phyloP scores from a whole-genome alignment of 2,888 invertebrate species.

The Lycocerus yunnanus region DNA sequence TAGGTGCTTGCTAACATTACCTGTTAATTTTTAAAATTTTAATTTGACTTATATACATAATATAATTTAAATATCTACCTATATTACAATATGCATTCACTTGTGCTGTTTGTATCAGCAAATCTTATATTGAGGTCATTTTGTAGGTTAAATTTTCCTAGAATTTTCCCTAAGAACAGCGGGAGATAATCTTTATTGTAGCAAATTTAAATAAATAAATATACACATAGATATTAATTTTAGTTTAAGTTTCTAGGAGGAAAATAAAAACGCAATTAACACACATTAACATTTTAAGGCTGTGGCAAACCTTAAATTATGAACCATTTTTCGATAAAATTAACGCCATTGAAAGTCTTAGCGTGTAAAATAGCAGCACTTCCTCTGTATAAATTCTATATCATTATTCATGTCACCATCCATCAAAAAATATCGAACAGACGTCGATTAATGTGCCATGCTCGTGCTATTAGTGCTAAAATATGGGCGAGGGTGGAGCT shows the following conservation, averaged over 20 bases:
- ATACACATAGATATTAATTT: neutral
- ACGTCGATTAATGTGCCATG: conserved; percentile 43
- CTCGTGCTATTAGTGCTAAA: conserved; percentile 41
- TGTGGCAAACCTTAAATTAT: conserved; percentile 15
- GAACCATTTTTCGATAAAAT: conserved; percentile 30
- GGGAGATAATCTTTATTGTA: neutral
- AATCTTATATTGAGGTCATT: neutral
- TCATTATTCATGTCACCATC: conserved; percentile 51
- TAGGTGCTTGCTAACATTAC: too few species aligned
- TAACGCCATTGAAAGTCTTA: conserved; percentile 39
- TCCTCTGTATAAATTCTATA: conserved; percentile 38
- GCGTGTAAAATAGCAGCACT: conserved; percentile 39
- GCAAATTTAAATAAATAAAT: neutral
- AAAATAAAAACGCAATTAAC: conserved; percentile 7
- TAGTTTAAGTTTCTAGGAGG: neutral
- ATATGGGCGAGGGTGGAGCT: conserved; percentile 20
- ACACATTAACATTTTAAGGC: conserved; percentile 10
- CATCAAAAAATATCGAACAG: conserved; percentile 48
- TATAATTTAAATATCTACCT: too few species aligned
- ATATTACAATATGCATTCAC: neutral
- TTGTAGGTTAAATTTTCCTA: neutral
- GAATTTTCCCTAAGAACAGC: neutral
- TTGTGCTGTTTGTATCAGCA: neutral
- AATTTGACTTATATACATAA: too few species aligned
- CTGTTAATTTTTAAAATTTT: too few species aligned